Conservation (phyloP, 2,888 invertebrate species). For the Labia minor region DNA sequence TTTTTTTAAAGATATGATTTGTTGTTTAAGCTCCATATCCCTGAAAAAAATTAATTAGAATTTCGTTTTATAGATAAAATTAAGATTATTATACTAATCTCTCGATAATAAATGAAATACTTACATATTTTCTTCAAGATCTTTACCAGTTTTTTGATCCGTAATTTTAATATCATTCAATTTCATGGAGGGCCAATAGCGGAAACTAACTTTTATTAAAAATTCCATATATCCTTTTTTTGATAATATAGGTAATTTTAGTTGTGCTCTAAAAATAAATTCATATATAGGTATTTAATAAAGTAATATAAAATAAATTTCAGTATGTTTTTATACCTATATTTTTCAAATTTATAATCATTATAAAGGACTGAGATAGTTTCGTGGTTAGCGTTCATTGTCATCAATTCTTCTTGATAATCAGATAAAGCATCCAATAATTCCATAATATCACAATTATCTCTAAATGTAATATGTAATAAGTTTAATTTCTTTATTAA, state of each 20-base stretch:
- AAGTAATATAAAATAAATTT: background rate
- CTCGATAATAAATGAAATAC: background rate
- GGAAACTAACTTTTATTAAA: background rate
- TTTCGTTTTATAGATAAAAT: too few relatives aligned
- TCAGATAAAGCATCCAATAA: background rate
- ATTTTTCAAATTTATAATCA: background rate
- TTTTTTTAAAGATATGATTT: too few relatives aligned
- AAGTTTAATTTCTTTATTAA: background rate
- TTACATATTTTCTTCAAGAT: background rate
- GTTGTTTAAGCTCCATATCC: too few relatives aligned
- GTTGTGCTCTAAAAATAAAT: background rate
- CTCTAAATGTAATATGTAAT: background rate
- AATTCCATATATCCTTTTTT: background rate
- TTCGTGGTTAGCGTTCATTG: background rate
- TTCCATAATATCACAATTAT: background rate
- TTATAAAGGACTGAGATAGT: background rate
- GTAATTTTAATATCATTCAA: background rate
- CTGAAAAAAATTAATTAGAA: too few relatives aligned
- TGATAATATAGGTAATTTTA: background rate
- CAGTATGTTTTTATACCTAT: background rate
- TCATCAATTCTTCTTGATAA: background rate
- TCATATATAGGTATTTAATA: background rate
- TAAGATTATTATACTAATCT: too few relatives aligned
- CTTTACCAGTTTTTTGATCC: background rate
- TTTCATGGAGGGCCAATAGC: background rate